A percentile compares a stretch with the other conserved stretches of the same genome.
Evolutionary conservation across 2,113 vertebrate species (phyloP).

Genomic region (Caloenas nicobarica): DNA sequence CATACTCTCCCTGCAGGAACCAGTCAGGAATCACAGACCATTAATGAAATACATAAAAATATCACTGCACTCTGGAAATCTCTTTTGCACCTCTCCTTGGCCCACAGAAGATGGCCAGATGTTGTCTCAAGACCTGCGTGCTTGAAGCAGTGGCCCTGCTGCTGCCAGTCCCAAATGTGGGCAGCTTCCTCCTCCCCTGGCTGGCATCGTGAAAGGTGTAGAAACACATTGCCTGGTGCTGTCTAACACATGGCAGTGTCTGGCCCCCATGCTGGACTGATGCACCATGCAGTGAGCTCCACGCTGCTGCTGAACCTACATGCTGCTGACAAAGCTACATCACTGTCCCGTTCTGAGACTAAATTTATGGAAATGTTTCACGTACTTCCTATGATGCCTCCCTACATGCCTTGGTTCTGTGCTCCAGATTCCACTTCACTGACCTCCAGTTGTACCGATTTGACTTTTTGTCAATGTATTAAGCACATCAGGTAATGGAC

Average conservation of each 20-base stretch:
- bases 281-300: neutral
- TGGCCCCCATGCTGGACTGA: neutral
- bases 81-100: neutral
- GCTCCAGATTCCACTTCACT: neutral
- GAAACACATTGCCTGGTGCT: neutral
- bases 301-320: neutral
- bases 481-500: neutral
- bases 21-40: neutral
- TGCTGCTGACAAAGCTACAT: neutral
- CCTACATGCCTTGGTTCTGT: neutral
- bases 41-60: neutral
- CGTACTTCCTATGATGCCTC: neutral
- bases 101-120: neutral
- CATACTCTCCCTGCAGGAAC: neutral
- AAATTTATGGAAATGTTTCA: neutral
- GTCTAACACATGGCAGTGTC: neutral
- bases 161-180: neutral
- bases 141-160: neutral
- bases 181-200: neutral
- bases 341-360: neutral
- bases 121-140: neutral
- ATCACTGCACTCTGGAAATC: neutral
- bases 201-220: neutral
- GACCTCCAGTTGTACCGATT: neutral
- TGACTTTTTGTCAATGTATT: neutral